Conservation (phyloP, 2,797 vertebrate genomes). For the Acomys russatus region DNA sequence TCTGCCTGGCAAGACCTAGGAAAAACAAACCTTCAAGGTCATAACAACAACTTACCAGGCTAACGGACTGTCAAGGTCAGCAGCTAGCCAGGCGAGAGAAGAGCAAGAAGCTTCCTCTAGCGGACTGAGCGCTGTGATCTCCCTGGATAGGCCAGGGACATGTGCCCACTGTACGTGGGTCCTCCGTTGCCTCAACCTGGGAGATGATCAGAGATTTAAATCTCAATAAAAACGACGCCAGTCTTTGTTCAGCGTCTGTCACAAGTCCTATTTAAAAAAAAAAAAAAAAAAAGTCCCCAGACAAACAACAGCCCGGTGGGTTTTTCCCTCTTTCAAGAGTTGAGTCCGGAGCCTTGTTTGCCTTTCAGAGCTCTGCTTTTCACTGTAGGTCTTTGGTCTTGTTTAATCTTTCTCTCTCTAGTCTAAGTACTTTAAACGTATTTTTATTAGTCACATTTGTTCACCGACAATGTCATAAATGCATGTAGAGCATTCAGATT, state of each 20-base stretch:
- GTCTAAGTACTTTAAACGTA: background rate
- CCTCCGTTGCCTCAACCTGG: background rate
- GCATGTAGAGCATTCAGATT: background rate
- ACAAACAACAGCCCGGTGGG: background rate
- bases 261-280: background rate
- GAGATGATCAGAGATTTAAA: background rate
- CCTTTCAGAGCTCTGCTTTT: background rate
- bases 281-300: too few species aligned
- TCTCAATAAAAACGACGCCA: background rate
- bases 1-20: background rate
- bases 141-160: too few species aligned
- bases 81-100: background rate
- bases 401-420: background rate
- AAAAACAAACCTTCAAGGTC: background rate
- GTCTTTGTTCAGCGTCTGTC: background rate
- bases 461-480: background rate
- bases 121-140: background rate
- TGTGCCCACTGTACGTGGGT: background rate
- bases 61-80: background rate
- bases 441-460: background rate
- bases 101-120: background rate
- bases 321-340: background rate
- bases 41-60: background rate
- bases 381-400: background rate
- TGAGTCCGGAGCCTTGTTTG: background rate